A percentile compares a stretch with the other conserved stretches of the same genome.
These are phyloP conservation scores for Jaculus jaculus DNA, from an alignment of 2,113 vertebrate genomes.

Conservation along the genomic window DNA sequence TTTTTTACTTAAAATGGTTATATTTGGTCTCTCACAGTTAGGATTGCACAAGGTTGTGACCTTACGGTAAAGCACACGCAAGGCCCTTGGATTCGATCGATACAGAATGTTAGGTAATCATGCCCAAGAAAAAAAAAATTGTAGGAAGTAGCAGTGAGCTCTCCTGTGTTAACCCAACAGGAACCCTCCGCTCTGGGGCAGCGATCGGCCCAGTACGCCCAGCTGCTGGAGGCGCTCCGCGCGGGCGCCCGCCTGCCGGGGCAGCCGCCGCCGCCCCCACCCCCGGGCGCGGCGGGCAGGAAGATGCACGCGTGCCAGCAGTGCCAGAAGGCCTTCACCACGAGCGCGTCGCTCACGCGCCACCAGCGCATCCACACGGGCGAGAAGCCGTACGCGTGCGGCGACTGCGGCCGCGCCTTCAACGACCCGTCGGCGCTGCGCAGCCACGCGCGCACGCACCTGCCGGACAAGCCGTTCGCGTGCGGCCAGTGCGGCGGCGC, in stretches of 20 bases:
- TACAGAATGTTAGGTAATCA: too few species aligned
- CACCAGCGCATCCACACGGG: slow-evolving; percentile 73
- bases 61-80: too few species aligned
- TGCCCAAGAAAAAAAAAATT: background rate
- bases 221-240: too few species aligned
- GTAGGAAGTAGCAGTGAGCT: background rate
- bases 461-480: slow-evolving; percentile 74
- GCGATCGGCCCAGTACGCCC: too few species aligned
- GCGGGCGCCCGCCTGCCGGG: too few species aligned
- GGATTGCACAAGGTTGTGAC: background rate
- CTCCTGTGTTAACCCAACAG: too few species aligned
- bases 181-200: too few species aligned
- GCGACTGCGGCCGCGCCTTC: slow-evolving; percentile 70
- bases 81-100: background rate
- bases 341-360: slow-evolving; percentile 69
- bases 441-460: slow-evolving; percentile 70
- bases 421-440: slow-evolving; percentile 73
- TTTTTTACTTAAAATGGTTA: too few species aligned
- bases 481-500: slow-evolving; percentile 73
- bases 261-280: background rate
- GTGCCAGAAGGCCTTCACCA: slow-evolving; percentile 76
- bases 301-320: slow-evolving; percentile 75
- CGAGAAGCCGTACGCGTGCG: slow-evolving; percentile 75
- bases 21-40: too few species aligned
- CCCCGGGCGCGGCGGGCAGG: slow-evolving; percentile 15